phyloP scores from a whole-genome alignment of 1,140 invertebrate genomes.

The Oryctes rhinoceros region DNA sequence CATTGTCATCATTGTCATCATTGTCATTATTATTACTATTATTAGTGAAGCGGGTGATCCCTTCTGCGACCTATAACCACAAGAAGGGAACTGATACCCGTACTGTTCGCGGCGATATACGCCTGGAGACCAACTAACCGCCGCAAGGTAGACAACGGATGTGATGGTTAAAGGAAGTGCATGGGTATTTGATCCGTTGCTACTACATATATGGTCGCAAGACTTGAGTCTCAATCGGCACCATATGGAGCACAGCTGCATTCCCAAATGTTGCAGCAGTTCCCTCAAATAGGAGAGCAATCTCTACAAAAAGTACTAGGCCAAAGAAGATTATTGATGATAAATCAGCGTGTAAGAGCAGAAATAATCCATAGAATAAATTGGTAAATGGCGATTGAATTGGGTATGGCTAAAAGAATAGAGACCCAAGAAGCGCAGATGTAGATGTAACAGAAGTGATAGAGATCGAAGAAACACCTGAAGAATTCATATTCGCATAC shows the following conservation, averaged over 20 bases:
- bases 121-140: background rate
- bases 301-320: background rate
- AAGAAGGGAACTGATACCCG: background rate
- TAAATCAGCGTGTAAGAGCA: background rate
- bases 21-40: too few relatives aligned
- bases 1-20: too few relatives aligned
- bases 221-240: background rate
- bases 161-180: background rate
- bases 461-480: background rate
- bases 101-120: background rate
- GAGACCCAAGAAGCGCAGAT: background rate
- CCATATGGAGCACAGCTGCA: background rate
- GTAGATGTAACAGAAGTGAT: background rate
- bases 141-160: background rate
- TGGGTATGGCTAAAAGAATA: background rate
- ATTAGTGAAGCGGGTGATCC: conserved; percentile 3
- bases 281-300: background rate
- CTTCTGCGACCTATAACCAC: background rate
- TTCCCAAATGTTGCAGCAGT: background rate
- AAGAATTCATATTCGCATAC: background rate
- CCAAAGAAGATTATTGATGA: background rate
- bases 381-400: background rate
- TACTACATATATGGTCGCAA: background rate
- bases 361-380: background rate
- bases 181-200: too few relatives aligned